These are phyloP conservation scores for Anas acuta DNA, from an alignment of 2,797 vertebrate genomes.

Conservation along the genomic window DNA sequence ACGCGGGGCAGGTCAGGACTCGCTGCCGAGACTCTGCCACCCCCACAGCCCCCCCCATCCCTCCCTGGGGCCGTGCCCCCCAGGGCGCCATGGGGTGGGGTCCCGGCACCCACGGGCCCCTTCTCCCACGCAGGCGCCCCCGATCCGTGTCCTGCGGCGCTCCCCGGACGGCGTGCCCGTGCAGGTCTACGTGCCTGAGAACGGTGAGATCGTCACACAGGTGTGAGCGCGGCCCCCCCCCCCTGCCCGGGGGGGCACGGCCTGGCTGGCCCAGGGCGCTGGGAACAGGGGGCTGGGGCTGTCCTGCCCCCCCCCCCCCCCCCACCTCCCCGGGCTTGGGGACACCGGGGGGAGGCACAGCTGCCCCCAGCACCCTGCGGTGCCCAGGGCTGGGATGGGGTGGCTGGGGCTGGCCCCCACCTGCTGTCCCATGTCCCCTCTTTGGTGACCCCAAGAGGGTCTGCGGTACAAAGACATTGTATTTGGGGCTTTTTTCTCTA, in stretches of 20 bases:
- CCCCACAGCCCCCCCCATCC: background rate
- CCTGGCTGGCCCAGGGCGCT: slow-evolving; percentile 47
- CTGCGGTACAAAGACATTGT: background rate
- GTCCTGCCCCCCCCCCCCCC: background rate
- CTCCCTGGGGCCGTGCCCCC: rapidly evolving
- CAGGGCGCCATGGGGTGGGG: background rate
- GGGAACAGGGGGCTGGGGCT: background rate
- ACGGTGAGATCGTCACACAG: slow-evolving; percentile 43
- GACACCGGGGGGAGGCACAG: background rate
- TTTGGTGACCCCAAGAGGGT: background rate
- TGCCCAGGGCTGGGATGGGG: rapidly evolving
- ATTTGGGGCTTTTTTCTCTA: background rate
- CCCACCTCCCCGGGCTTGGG: rapidly evolving
- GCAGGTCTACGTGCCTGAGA: slow-evolving; percentile 33
- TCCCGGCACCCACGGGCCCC: background rate
- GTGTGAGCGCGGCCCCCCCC: background rate
- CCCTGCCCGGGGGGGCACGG: background rate
- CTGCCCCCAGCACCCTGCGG: background rate
- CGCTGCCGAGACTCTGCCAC: too few species aligned
- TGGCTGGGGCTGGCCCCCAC: background rate
- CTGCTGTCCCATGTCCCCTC: background rate
- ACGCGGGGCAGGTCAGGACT: rapidly evolving
- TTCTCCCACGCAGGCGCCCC: background rate
- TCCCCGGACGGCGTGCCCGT: background rate
- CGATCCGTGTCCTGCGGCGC: background rate